These are phyloP conservation scores for Pseudomyrmex sp. DNA, from an alignment of 1,140 invertebrate species.

Conservation along the genomic window DNA sequence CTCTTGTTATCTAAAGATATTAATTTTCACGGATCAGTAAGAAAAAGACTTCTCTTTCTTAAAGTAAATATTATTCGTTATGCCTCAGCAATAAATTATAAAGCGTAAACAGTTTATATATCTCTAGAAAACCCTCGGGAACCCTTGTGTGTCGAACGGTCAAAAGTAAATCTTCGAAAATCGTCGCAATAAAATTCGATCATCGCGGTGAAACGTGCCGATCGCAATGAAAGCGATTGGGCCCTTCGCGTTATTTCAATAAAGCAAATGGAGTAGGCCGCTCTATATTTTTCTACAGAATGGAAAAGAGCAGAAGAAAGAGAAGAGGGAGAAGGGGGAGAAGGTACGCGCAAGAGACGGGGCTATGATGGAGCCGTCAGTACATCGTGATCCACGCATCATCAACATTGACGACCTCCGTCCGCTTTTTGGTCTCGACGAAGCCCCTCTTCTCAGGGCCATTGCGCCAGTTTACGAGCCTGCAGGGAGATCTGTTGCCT, in stretches of 20 bases:
- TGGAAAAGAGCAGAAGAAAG: slow-evolving; percentile 48
- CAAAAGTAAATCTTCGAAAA: slow-evolving; percentile 61
- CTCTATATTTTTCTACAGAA: slow-evolving; percentile 68
- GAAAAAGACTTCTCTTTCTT: no score
- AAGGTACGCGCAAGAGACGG: slow-evolving; percentile 12
- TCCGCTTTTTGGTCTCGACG: slow-evolving; percentile 76
- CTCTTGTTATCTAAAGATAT: no score
- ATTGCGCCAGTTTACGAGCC: slow-evolving; percentile 80
- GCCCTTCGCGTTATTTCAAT: slow-evolving; percentile 75
- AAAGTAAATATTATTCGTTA: no score
- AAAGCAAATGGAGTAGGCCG: slow-evolving; percentile 75
- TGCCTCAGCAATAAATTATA: neutral
- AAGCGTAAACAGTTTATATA: neutral
- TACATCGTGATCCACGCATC: slow-evolving; percentile 84
- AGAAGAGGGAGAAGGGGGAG: neutral
- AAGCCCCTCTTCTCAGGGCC: slow-evolving; percentile 62
- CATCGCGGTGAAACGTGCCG: slow-evolving; percentile 57
- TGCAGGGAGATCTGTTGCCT: slow-evolving; percentile 71
- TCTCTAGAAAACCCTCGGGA: neutral
- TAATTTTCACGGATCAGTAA: no score
- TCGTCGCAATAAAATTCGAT: slow-evolving; percentile 35
- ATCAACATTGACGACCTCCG: slow-evolving; percentile 84
- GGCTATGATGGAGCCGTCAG: slow-evolving; percentile 76
- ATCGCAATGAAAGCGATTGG: slow-evolving; percentile 21
- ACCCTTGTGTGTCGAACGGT: neutral